Percentiles rank a stretch among this genome's conserved stretches.
Conservation (phyloP, 1,140 invertebrate species). For the Geopemphigus sp. region DNA sequence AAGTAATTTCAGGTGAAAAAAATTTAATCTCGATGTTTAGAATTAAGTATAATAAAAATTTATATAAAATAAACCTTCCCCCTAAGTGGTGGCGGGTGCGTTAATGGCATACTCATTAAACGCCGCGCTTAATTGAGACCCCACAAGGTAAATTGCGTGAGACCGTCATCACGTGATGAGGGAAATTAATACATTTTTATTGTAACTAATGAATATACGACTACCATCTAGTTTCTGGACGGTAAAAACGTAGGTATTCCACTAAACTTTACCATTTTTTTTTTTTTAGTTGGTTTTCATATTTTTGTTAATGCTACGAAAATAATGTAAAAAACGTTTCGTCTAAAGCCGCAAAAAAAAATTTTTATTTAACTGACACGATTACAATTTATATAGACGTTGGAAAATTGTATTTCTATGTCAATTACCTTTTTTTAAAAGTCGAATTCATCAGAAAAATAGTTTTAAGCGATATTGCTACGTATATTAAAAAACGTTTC, state of each 20-base stretch:
- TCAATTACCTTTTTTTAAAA: no score
- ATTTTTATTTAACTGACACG: no score
- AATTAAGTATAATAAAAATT: constrained; percentile 30
- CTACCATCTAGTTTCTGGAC: neutral
- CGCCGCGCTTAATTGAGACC: constrained; percentile 12
- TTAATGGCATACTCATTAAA: constrained; percentile 33
- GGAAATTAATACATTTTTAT: constrained; percentile 36
- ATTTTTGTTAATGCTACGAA: neutral
- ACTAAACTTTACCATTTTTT: neutral
- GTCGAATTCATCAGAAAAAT: no score
- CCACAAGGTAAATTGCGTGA: constrained; percentile 23
- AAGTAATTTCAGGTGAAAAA: constrained; percentile 42
- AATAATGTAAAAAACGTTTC: no score
- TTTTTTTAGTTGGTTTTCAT: neutral
- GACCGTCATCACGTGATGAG: neutral
- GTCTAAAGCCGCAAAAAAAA: no score
- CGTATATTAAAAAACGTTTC: no score
- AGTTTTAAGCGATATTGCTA: no score
- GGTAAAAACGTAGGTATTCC: neutral
- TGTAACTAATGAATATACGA: constrained; percentile 17
- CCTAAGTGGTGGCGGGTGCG: neutral
- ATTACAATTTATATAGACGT: no score
- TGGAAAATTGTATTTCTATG: no score
- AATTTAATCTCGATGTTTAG: constrained; percentile 22
- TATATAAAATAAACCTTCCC: neutral